These are phyloP conservation scores for Drosophila crucigera DNA, from an alignment of 2,888 invertebrate genomes.

Conservation along the genomic window DNA sequence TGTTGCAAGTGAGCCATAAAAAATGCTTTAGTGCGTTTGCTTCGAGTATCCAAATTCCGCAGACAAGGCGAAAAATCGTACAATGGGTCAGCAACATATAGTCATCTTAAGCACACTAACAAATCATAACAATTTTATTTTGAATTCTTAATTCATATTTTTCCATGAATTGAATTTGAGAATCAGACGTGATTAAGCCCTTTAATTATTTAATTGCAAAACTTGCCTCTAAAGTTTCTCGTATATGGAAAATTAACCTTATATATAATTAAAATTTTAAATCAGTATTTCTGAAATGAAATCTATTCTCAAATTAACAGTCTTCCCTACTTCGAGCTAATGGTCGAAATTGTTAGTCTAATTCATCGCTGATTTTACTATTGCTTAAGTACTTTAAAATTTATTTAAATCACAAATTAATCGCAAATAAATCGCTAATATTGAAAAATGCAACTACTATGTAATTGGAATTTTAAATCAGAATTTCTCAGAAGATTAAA, in stretches of 20 bases:
- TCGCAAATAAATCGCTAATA: background rate
- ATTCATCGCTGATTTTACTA: background rate
- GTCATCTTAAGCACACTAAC: background rate
- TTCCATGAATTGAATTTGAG: background rate
- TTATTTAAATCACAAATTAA: background rate
- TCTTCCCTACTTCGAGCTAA: background rate
- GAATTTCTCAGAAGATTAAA: background rate
- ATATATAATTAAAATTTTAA: slow-evolving; percentile 34
- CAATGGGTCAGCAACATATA: slow-evolving; percentile 39
- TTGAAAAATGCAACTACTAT: background rate
- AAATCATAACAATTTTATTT: background rate
- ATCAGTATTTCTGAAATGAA: slow-evolving; percentile 4
- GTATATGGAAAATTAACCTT: background rate
- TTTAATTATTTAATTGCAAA: background rate
- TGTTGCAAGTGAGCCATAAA: slow-evolving; percentile 77
- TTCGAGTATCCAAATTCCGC: slow-evolving; percentile 34
- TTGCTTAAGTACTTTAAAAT: background rate
- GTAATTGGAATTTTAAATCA: slow-evolving; percentile 39
- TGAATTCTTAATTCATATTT: no score
- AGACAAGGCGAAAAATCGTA: slow-evolving; percentile 20
- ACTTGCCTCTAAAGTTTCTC: no score
- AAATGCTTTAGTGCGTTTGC: slow-evolving; percentile 71
- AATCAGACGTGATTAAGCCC: background rate
- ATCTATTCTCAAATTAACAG: background rate
- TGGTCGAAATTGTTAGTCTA: background rate